Percentiles rank a stretch among this genome's conserved stretches.
phyloP scores from a whole-genome alignment of 2,113 vertebrate genomes.

The Calidris pugnax region DNA sequence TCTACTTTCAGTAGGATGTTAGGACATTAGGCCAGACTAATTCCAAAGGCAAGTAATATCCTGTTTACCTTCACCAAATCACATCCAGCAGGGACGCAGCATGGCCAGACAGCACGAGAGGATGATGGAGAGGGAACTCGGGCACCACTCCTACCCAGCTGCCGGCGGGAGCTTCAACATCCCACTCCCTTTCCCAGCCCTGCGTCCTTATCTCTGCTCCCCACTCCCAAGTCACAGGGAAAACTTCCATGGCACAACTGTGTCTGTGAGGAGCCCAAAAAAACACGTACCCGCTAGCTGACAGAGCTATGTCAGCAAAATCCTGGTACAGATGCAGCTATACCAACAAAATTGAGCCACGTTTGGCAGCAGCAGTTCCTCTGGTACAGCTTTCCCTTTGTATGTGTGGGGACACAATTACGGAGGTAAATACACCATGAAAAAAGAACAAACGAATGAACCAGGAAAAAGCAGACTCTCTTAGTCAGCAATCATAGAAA shows the following conservation, averaged over 20 bases:
- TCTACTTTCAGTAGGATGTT: not conserved
- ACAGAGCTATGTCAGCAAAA: constrained; percentile 14
- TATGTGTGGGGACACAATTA: not conserved
- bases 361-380: not conserved
- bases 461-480: not conserved
- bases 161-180: not conserved
- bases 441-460: not conserved
- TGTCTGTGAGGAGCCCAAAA: not conserved
- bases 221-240: not conserved
- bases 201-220: not conserved
- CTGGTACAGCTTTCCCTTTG: not conserved
- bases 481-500: not conserved
- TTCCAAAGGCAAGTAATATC: not conserved
- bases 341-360: constrained; percentile 11
- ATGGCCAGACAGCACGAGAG: fast-evolving
- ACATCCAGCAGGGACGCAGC: not conserved
- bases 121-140: not conserved
- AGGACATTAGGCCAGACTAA: not conserved
- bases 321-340: not conserved
- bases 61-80: not conserved
- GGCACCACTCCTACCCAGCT: not conserved
- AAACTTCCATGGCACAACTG: not conserved
- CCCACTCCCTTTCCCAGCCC: not conserved
- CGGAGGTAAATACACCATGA: not conserved
- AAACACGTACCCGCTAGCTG: not conserved